Conservation (phyloP, 2,113 vertebrate species). For the Vanacampus margaritifer region DNA sequence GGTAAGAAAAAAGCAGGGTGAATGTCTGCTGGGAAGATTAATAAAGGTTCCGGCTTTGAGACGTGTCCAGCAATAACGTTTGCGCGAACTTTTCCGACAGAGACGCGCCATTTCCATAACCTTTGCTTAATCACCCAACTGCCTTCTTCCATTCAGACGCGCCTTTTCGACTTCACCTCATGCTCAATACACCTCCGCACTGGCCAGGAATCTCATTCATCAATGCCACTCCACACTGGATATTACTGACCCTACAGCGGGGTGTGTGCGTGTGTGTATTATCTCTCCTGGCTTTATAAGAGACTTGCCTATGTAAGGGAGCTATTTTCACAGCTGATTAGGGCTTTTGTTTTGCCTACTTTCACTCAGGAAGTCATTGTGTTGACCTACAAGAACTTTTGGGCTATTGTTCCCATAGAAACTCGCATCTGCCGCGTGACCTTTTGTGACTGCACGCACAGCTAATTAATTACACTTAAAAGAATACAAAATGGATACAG, state of each 20-base stretch:
- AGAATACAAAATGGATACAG: not conserved
- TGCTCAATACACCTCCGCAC: conserved; percentile 59
- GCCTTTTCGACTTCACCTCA: conserved; percentile 43
- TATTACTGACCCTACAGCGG: conserved; percentile 52
- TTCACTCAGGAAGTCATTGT: conserved; percentile 25
- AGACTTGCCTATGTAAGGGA: conserved; percentile 40
- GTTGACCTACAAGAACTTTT: conserved; percentile 46
- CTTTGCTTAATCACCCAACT: conserved; percentile 56
- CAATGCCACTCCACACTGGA: conserved; percentile 52
- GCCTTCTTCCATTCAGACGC: conserved; percentile 47
- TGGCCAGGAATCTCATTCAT: conserved; percentile 62
- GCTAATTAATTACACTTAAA: not conserved
- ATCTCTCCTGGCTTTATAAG: conserved; percentile 57
- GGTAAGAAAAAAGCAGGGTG: conserved; percentile 18
- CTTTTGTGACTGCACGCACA: not conserved
- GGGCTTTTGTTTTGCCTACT: conserved; percentile 2
- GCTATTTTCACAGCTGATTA: conserved; percentile 5
- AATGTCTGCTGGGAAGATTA: conserved; percentile 27
- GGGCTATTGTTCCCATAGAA: conserved; percentile 5
- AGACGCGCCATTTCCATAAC: conserved; percentile 46
- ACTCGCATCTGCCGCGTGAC: not conserved
- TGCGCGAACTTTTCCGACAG: conserved; percentile 41
- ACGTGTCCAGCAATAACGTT: conserved; percentile 44
- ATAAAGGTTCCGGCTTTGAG: conserved; percentile 37
- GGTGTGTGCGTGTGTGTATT: conserved; percentile 45